Evolutionary conservation across 2,113 vertebrate genomes (phyloP).

Genomic region (Gavia stellata): DNA sequence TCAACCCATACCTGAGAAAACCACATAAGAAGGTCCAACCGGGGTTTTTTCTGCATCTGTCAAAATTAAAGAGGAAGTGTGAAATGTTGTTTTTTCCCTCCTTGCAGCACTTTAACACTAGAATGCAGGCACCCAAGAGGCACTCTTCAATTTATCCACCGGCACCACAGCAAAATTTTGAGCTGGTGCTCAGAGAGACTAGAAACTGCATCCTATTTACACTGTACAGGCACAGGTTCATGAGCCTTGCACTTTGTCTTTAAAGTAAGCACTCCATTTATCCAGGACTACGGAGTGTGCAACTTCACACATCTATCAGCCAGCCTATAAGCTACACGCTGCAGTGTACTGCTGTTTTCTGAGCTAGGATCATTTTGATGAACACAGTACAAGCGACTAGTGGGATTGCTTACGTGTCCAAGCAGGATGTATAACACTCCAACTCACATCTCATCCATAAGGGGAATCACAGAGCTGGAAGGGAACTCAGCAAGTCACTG

Average conservation of each 20-base stretch:
- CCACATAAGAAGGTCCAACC: neutral
- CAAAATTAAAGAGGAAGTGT: neutral
- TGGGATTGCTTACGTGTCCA: neutral
- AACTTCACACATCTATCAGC: neutral
- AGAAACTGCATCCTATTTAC: neutral
- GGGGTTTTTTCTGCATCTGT: neutral
- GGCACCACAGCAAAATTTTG: neutral
- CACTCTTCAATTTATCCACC: neutral
- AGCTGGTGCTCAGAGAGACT: neutral
- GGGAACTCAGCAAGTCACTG: neutral
- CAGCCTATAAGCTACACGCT: neutral
- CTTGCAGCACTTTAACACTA: neutral
- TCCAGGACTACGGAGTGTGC: neutral
- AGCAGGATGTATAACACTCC: neutral
- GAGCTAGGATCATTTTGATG: neutral
- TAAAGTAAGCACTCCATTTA: neutral
- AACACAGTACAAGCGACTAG: neutral
- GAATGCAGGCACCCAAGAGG: neutral
- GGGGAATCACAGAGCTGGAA: neutral
- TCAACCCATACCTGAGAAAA: neutral
- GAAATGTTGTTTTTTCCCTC: neutral
- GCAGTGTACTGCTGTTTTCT: neutral
- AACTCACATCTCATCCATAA: neutral
- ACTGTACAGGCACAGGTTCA: neutral
- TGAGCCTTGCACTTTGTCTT: neutral